Base-by-base conservation (phyloP, 53 echinoderm and acorn worm species). In the Mesocentrotus franciscanus region DNA sequence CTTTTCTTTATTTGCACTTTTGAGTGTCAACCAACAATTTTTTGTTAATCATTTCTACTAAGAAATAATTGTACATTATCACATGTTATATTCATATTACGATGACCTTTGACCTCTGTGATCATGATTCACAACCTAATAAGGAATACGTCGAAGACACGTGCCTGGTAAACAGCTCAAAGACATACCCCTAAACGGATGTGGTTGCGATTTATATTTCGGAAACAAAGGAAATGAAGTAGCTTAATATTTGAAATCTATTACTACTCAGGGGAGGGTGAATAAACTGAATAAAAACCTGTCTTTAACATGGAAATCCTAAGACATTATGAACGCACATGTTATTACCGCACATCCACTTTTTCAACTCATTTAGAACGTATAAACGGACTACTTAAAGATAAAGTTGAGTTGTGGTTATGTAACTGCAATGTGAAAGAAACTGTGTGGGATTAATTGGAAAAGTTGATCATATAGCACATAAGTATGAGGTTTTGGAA, bases 171-270 rank as follows among this genome's bases (percentile, higher is more conserved):
- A 15, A 27, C 5, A 36, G 78, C 71, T n/a, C 6, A 74, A 74
- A 74, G 11, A 29, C 9, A 30, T 74, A 74, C 32, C 74, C 49
- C 29, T 74, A 27, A 32, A 81, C 81, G 81, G 81, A 81, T 81
- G 81, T 36, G 42, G 42, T 81, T 20, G 18, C 14, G 42, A 81
- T 15, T 81, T 18, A 18, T 81, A 81, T 42, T 81, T 20, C 22
- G 81, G 81, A 81, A 42, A 81, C 42, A 81, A 39, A 81, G 81
- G 81, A 81, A 81, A 81, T 81, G 81, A 81, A 81, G 36, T 81
- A 81, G 81, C 81, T 42, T 20, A 81, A 20, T 81, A 81, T 9
- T 78, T 81, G 81, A 81, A 81, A 81, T 81, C 20, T 2, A 32
- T 74, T 74, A 32, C 72, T 10, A 72, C 29, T 10, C 30, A 6